A percentile compares a stretch with the other conserved stretches of the same genome.
Evolutionary conservation across 2,888 invertebrate genomes (phyloP).

Genomic region (Troides helena): DNA sequence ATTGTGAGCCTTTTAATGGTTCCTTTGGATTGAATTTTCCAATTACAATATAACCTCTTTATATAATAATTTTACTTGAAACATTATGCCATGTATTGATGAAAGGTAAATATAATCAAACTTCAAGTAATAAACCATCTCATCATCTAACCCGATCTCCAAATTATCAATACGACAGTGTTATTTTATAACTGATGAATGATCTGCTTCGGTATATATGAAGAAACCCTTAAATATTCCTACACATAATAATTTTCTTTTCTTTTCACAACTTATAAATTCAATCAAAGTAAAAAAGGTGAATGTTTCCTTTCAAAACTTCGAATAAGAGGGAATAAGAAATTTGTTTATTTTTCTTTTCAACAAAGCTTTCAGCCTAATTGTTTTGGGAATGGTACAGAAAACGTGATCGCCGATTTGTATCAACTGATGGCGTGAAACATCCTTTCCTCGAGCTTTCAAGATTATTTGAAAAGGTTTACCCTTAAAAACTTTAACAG

Average conservation of each 20-base stretch:
- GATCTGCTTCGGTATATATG: too few species aligned
- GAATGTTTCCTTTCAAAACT: conserved; percentile 12
- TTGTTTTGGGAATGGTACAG: neutral
- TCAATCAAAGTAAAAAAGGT: conserved; percentile 7
- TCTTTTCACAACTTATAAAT: neutral
- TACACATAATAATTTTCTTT: neutral
- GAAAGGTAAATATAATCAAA: too few species aligned
- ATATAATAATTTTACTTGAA: too few species aligned
- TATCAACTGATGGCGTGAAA: neutral
- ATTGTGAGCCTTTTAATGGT: too few species aligned
- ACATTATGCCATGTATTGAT: too few species aligned
- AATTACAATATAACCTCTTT: too few species aligned
- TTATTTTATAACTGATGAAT: too few species aligned
- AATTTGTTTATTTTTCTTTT: conserved; percentile 9
- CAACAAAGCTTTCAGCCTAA: neutral
- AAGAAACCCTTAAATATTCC: too few species aligned
- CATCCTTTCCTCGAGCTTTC: neutral
- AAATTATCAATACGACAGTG: too few species aligned
- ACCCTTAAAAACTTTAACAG: neutral
- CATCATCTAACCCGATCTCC: too few species aligned
- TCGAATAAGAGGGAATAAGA: neutral
- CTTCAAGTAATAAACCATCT: too few species aligned
- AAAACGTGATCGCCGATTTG: neutral
- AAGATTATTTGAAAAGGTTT: neutral
- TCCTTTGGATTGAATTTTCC: too few species aligned